Conservation (phyloP, 2,113 vertebrate genomes). For the Zapus hudsonius region DNA sequence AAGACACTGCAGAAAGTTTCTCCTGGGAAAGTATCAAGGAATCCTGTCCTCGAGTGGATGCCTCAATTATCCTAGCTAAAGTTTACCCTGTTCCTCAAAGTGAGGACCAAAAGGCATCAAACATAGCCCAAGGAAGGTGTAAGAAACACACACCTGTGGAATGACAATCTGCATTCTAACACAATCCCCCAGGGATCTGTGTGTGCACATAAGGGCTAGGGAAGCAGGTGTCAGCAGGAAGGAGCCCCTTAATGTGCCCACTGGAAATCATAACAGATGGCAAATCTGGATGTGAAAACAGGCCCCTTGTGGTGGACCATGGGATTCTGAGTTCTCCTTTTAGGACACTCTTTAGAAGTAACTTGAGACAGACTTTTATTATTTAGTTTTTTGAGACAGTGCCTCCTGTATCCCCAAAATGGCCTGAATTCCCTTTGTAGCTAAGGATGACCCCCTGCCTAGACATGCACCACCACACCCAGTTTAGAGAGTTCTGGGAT, state of each 20-base stretch:
- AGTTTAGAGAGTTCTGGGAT: too few species aligned
- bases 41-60: background rate
- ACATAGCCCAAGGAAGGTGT: background rate
- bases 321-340: background rate
- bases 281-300: background rate
- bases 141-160: background rate
- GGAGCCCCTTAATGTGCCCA: background rate
- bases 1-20: background rate
- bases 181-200: background rate
- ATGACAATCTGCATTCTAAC: background rate
- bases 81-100: conserved; percentile 20
- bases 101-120: background rate
- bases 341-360: background rate
- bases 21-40: background rate
- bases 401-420: too few species aligned
- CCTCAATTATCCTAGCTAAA: background rate
- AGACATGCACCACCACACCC: too few species aligned
- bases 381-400: too few species aligned
- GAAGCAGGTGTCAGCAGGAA: background rate
- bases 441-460: too few species aligned
- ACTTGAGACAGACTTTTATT: too few species aligned
- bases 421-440: too few species aligned
- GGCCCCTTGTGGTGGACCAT: background rate
- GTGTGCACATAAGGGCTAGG: background rate
- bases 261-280: background rate